A percentile compares a stretch with the other conserved stretches of the same genome.
These are phyloP conservation scores for Plumapathes pennacea DNA, from an alignment of 92 coral and sea anemone species.

Conservation along the genomic window DNA sequence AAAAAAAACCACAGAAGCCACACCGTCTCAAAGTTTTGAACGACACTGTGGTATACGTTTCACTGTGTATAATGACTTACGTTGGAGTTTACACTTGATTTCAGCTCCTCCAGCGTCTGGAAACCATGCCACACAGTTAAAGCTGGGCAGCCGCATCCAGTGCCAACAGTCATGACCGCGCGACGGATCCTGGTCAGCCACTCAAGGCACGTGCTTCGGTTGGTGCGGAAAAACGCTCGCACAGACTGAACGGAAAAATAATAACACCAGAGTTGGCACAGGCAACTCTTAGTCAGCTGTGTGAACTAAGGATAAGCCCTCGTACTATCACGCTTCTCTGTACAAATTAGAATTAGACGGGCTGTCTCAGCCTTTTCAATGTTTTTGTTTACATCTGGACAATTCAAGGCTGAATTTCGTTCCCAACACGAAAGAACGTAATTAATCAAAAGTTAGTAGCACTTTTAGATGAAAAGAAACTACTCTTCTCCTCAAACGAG, in stretches of 20 bases:
- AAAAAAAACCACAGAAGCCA: background rate
- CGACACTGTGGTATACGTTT: background rate
- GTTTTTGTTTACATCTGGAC: too few relatives aligned
- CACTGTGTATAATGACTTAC: slow-evolving; percentile 12
- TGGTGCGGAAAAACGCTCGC: slow-evolving; percentile 91
- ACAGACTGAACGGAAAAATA: slow-evolving; percentile 72
- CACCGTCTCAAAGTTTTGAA: too few relatives aligned
- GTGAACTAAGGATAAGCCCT: background rate
- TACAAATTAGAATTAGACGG: too few relatives aligned
- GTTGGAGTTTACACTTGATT: slow-evolving; percentile 71
- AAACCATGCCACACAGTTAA: slow-evolving; percentile 93
- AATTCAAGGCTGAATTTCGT: too few relatives aligned
- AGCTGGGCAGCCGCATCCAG: slow-evolving; percentile 82
- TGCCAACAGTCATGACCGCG: slow-evolving; percentile 79
- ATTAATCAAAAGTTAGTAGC: too few relatives aligned
- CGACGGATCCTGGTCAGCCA: slow-evolving; percentile 93
- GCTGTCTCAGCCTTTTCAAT: too few relatives aligned
- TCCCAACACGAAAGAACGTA: too few relatives aligned
- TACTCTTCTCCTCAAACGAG: too few relatives aligned
- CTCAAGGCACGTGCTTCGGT: slow-evolving; percentile 92
- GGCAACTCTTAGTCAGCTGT: too few relatives aligned
- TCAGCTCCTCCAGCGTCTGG: slow-evolving; percentile 77
- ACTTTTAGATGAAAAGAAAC: too few relatives aligned
- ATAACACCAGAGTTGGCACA: background rate
- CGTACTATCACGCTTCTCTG: too few relatives aligned